Conservation (phyloP, 2,888 invertebrate genomes). For the Cyrtodaria siliqua region DNA sequence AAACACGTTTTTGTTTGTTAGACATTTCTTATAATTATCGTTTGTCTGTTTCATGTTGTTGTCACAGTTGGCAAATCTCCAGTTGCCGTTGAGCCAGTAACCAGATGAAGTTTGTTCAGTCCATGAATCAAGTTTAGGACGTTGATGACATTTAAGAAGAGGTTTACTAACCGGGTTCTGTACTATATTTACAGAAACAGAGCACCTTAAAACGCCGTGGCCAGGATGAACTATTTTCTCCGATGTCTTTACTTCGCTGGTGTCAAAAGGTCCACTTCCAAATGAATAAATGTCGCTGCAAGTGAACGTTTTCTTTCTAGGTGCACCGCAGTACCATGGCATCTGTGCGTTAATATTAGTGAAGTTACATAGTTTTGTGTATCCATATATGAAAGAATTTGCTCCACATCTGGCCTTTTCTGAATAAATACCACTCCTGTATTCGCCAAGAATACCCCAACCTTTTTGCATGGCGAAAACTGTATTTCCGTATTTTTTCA, state of each 20-base stretch:
- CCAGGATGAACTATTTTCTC: constrained; percentile 33
- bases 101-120: constrained; percentile 34
- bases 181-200: constrained; percentile 2
- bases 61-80: constrained; percentile 23
- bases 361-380: constrained; percentile 45
- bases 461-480: constrained; percentile 36
- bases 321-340: constrained; percentile 53
- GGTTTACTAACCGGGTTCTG: not conserved
- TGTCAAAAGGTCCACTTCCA: constrained; percentile 13
- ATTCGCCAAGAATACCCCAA: constrained; percentile 44
- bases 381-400: constrained; percentile 24
- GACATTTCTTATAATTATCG: constrained; percentile 21
- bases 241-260: not conserved
- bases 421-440: not conserved
- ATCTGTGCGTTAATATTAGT: constrained; percentile 34
- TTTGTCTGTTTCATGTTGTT: not conserved
- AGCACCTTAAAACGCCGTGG: constrained; percentile 24
- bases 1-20: constrained; percentile 39
- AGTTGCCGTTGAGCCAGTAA: constrained; percentile 20
- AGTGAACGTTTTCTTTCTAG: constrained; percentile 5
- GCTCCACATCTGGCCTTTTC: constrained; percentile 43
- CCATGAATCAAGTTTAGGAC: constrained; percentile 25
- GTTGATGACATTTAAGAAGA: not conserved
- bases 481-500: constrained; percentile 45
- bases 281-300: constrained; percentile 41